Conservation (phyloP, 92 coral and sea anemone genomes). For the Epizoanthus scotinus region DNA sequence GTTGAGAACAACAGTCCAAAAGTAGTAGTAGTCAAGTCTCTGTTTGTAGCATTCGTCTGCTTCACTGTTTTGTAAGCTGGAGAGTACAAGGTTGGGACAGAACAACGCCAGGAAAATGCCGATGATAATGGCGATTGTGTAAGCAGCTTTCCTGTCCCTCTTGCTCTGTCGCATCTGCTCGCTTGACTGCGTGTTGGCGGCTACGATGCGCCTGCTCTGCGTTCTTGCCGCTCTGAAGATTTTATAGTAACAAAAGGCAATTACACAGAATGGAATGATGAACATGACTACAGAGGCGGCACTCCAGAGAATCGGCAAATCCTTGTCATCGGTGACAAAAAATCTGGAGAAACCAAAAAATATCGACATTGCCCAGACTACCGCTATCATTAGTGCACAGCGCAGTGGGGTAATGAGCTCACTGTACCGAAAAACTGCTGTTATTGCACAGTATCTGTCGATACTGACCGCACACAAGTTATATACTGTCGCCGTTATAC, state of each 20-base stretch:
- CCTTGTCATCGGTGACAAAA: slow-evolving; percentile 55
- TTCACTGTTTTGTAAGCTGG: slow-evolving; percentile 26
- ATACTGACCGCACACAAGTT: slow-evolving; percentile 70
- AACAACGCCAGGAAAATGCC: slow-evolving; percentile 35
- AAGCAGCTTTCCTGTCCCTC: slow-evolving; percentile 31
- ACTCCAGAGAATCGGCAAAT: slow-evolving; percentile 77
- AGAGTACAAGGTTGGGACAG: slow-evolving; percentile 35
- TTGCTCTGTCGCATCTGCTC: slow-evolving; percentile 16
- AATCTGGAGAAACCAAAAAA: slow-evolving; percentile 66
- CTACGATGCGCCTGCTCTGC: slow-evolving; percentile 67
- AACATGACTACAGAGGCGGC: slow-evolving; percentile 71
- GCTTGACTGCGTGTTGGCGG: slow-evolving; percentile 20
- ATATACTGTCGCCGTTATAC: slow-evolving; percentile 64
- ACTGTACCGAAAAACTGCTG: slow-evolving; percentile 50
- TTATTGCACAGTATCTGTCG: slow-evolving; percentile 76
- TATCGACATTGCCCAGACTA: slow-evolving; percentile 69
- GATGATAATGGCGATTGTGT: slow-evolving; percentile 30
- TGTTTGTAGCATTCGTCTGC: slow-evolving; percentile 18
- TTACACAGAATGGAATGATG: slow-evolving; percentile 73
- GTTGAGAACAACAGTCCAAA: slow-evolving; percentile 26
- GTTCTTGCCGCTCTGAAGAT: slow-evolving; percentile 70
- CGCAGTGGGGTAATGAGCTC: slow-evolving; percentile 59
- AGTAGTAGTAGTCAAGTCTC: slow-evolving; percentile 24
- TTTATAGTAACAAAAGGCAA: slow-evolving; percentile 75
- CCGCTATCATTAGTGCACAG: slow-evolving; percentile 43